phyloP scores from a whole-genome alignment of 2,113 vertebrate species.

The Syrrhaptes paradoxus region DNA sequence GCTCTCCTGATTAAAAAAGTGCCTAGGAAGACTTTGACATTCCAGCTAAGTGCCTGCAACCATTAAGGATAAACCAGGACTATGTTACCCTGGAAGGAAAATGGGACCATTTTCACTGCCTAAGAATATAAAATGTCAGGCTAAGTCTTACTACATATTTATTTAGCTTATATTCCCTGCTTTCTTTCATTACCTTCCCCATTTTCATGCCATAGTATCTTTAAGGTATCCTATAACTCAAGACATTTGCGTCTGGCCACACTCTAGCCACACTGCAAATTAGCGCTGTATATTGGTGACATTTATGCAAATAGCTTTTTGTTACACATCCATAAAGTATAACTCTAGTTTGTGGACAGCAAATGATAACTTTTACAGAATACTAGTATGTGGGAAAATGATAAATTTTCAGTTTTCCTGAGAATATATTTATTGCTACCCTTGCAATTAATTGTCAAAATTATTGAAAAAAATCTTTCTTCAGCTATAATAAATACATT shows the following conservation, averaged over 20 bases:
- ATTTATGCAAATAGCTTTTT: not conserved
- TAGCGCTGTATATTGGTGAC: not conserved
- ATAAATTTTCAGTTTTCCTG: not conserved
- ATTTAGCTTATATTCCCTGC: not conserved
- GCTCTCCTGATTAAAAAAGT: not conserved
- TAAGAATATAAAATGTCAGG: not conserved
- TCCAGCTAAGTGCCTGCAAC: not conserved
- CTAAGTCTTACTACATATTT: not conserved
- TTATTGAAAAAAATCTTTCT: not conserved
- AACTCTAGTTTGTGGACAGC: not conserved
- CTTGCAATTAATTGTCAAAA: not conserved
- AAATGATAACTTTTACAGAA: not conserved
- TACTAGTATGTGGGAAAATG: not conserved
- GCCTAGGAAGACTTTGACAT: not conserved
- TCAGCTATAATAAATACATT: not conserved
- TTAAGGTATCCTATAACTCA: not conserved
- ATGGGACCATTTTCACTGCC: not conserved
- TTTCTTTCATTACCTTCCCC: not conserved
- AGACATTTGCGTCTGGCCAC: not conserved
- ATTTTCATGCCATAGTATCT: not conserved
- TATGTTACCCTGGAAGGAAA: not conserved
- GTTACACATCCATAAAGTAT: not conserved
- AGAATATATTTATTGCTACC: not conserved
- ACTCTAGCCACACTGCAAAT: not conserved
- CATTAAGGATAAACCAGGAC: not conserved